Conservation (phyloP, 1,140 invertebrate species). For the Drosophila ohnishii region DNA sequence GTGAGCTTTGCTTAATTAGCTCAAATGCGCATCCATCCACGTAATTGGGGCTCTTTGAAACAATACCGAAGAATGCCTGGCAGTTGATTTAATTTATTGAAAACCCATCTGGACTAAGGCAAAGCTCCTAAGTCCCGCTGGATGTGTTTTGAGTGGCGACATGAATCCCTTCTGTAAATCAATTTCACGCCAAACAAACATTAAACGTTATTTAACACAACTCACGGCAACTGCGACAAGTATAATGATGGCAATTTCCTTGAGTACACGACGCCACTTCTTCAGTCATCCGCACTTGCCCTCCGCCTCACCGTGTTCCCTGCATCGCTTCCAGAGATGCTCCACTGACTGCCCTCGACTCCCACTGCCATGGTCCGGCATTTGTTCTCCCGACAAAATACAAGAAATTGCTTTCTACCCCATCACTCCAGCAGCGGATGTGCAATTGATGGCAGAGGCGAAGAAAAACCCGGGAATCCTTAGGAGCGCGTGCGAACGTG, state of each 20-base stretch:
- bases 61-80: conserved; percentile 7
- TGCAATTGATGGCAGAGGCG: conserved; percentile 69
- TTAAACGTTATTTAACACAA: conserved; percentile 78
- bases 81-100: conserved; percentile 29
- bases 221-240: conserved; percentile 62
- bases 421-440: conserved; percentile 64
- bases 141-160: neutral
- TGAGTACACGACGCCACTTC: conserved; percentile 62
- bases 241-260: conserved; percentile 82
- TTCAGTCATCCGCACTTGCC: conserved; percentile 9
- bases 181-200: conserved; percentile 78
- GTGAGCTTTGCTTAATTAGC: conserved; percentile 71
- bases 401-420: conserved; percentile 74
- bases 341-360: conserved; percentile 2
- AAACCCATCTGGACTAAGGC: neutral
- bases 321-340: conserved; percentile 36
- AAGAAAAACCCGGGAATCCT: conserved; percentile 28
- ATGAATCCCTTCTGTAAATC: conserved; percentile 57
- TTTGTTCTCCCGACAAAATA: conserved; percentile 62
- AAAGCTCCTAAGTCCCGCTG: conserved; percentile 12
- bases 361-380: neutral
- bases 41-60: conserved; percentile 55
- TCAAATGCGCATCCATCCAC: conserved; percentile 42
- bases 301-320: conserved; percentile 1
- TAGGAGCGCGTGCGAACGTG: conserved; percentile 69